Conservation (phyloP, 2,797 vertebrate species). For the Labeo calbasu region DNA sequence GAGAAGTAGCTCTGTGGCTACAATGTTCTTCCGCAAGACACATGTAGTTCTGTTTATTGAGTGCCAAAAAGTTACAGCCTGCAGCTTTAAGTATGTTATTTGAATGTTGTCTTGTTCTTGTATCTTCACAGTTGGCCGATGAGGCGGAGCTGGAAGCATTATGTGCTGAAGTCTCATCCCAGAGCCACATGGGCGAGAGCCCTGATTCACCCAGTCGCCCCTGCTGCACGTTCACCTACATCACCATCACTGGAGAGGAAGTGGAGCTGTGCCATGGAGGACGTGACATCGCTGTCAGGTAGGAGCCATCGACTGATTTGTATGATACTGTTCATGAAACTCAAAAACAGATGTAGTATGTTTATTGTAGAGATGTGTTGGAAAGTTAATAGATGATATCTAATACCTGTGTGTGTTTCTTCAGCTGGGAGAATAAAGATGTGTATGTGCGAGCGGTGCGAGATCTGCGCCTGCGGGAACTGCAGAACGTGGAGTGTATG, state of each 20-base stretch:
- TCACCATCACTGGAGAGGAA: conserved; percentile 93
- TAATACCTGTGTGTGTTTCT: conserved; percentile 30
- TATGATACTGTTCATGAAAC: background rate
- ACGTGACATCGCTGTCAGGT: conserved; percentile 88
- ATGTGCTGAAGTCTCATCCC: conserved; percentile 92
- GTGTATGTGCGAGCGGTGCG: conserved; percentile 88
- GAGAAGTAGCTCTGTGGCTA: too few relatives aligned
- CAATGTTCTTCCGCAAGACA: too few relatives aligned
- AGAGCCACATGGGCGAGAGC: conserved; percentile 90
- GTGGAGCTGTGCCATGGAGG: conserved; percentile 93
- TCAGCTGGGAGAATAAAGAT: conserved; percentile 96
- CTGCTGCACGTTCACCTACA: conserved; percentile 94
- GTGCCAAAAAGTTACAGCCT: too few relatives aligned
- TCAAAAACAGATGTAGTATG: background rate
- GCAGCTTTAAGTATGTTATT: background rate
- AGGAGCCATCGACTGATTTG: conserved; percentile 22
- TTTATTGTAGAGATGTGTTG: background rate
- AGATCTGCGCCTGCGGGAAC: conserved; percentile 87
- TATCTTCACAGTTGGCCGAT: conserved; percentile 81
- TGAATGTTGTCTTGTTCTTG: background rate
- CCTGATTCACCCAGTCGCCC: conserved; percentile 92
- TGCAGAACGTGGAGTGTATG: conserved; percentile 91
- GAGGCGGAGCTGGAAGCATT: conserved; percentile 90
- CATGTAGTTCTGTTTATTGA: too few relatives aligned
- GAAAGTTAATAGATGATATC: background rate